Evolutionary conservation across 2,888 invertebrate genomes (phyloP).

Genomic region (Phragmatobia fuliginosa): DNA sequence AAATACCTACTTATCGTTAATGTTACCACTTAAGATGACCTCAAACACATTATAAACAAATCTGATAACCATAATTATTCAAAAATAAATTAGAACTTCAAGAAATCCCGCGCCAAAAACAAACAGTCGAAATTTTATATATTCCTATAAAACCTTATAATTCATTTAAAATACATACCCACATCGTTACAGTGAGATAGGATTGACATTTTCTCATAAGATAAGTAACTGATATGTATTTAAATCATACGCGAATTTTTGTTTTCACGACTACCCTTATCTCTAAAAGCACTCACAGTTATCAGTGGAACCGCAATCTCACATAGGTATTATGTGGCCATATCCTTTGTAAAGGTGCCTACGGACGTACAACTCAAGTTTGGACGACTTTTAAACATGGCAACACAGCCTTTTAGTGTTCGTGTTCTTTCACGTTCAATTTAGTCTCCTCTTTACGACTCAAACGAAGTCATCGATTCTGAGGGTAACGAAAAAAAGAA

Average conservation of each 20-base stretch:
- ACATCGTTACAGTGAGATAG: constrained; percentile 33
- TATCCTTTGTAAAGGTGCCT: constrained; percentile 50
- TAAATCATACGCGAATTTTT: constrained; percentile 74
- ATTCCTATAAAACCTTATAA: constrained; percentile 13
- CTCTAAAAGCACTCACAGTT: constrained; percentile 74
- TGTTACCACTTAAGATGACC: background rate
- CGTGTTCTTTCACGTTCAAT: background rate
- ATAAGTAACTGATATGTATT: constrained; percentile 55
- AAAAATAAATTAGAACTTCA: too few relatives aligned
- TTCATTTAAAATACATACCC: constrained; percentile 13
- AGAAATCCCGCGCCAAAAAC: background rate
- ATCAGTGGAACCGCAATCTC: constrained; percentile 61
- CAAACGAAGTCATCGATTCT: background rate
- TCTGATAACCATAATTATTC: too few relatives aligned
- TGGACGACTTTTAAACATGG: constrained; percentile 4
- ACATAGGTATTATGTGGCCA: constrained; percentile 51
- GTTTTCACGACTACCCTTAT: constrained; percentile 61
- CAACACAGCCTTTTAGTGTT: background rate
- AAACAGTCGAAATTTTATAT: background rate
- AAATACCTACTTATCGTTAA: background rate
- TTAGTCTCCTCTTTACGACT: background rate
- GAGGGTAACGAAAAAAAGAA: background rate
- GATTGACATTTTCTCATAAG: constrained; percentile 47
- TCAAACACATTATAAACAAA: background rate
- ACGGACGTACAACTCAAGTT: constrained; percentile 25